Conservation (phyloP, 35 echinoderm and acorn worm species). For the Eucidaris tribuloides region DNA sequence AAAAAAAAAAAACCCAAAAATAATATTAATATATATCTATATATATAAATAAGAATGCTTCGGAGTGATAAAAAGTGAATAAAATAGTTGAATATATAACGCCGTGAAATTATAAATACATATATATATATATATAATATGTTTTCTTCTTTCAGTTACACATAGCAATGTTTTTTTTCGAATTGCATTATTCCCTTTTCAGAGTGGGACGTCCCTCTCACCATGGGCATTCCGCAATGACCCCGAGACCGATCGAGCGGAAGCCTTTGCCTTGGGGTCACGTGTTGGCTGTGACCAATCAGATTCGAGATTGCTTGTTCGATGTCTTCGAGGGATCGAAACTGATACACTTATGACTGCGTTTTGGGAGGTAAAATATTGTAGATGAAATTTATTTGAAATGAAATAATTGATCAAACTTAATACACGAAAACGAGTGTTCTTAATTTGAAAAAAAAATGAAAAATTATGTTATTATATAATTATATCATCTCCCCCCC, state of each 20-base stretch:
- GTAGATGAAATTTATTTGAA: too few relatives aligned
- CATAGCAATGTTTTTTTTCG: background rate
- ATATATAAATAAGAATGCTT: background rate
- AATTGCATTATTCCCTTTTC: background rate
- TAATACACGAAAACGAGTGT: too few relatives aligned
- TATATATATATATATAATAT: background rate
- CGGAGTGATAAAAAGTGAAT: too few relatives aligned
- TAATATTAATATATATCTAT: background rate
- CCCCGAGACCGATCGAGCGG: background rate
- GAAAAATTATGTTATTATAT: too few relatives aligned
- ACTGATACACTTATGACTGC: slow-evolving; percentile 5
- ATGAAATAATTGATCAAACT: too few relatives aligned
- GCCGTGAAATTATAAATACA: background rate
- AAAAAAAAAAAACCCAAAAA: too few relatives aligned
- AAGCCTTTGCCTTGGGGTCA: slow-evolving; percentile 36
- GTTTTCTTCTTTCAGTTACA: background rate
- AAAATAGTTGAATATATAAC: too few relatives aligned
- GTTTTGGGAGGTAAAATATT: slow-evolving; percentile 25
- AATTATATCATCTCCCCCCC: too few relatives aligned
- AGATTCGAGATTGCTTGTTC: slow-evolving; percentile 27
- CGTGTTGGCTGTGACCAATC: slow-evolving; percentile 37
- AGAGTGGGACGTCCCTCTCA: slow-evolving; percentile 55
- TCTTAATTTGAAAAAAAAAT: too few relatives aligned
- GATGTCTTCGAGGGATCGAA: slow-evolving; percentile 44
- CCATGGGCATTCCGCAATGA: slow-evolving; percentile 56